Percentiles rank a stretch among this genome's conserved stretches.
Evolutionary conservation across 2,113 vertebrate genomes (phyloP).

Genomic region (Danio rerio): DNA sequence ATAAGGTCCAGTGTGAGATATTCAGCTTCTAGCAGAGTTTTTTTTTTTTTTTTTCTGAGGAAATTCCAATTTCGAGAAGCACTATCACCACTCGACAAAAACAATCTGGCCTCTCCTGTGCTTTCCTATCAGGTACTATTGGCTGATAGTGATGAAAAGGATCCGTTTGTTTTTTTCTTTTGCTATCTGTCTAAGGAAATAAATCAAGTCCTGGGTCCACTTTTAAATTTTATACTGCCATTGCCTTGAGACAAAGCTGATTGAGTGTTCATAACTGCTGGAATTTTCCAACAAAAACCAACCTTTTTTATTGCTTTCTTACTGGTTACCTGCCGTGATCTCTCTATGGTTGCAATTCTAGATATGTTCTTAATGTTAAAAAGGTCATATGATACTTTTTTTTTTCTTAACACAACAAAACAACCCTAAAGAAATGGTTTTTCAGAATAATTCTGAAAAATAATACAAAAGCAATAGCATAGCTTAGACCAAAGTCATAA

Average conservation of each 20-base stretch:
- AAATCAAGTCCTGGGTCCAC: background rate
- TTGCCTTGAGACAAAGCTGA: background rate
- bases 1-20: constrained; percentile 2
- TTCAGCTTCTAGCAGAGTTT: background rate
- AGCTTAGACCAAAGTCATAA: too few relatives aligned
- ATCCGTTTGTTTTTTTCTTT: constrained; percentile 13
- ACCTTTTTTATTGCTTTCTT: too few relatives aligned
- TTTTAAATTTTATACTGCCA: constrained; percentile 24
- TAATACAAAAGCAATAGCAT: too few relatives aligned
- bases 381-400: too few relatives aligned
- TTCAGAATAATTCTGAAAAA: too few relatives aligned
- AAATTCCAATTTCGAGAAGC: constrained; percentile 38
- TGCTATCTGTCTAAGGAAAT: constrained; percentile 32
- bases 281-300: background rate
- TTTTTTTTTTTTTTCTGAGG: background rate
- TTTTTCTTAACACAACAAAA: too few relatives aligned
- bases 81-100: constrained; percentile 30
- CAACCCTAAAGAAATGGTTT: too few relatives aligned
- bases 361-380: too few relatives aligned
- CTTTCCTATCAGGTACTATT: constrained; percentile 23
- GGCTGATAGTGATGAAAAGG: constrained; percentile 35
- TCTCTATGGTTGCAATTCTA: too few relatives aligned
- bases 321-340: too few relatives aligned
- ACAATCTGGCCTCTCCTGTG: constrained; percentile 9
- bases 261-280: constrained; percentile 14